A percentile compares a stretch with the other conserved stretches of the same genome.
phyloP scores from a whole-genome alignment of 2,888 invertebrate species.

The Camponotus fellah region DNA sequence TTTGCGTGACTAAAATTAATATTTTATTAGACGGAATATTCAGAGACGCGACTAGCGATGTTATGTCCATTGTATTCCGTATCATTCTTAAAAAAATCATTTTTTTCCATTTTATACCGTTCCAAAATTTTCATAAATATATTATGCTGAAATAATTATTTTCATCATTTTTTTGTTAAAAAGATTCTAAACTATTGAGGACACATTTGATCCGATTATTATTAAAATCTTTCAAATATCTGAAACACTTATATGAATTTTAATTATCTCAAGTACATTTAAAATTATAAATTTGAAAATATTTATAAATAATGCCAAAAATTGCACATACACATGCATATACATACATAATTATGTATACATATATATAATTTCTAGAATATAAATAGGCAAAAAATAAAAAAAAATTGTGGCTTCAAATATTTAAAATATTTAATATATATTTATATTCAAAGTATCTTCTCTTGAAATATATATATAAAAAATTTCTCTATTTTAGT shows the following conservation, averaged over 20 bases:
- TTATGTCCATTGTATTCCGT: background rate
- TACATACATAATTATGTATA: too few relatives aligned
- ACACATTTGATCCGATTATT: too few relatives aligned
- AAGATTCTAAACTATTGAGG: too few relatives aligned
- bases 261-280: background rate
- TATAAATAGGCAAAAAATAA: too few relatives aligned
- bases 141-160: background rate
- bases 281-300: too few relatives aligned
- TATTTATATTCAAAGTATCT: background rate
- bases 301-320: too few relatives aligned
- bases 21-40: background rate
- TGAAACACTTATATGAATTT: too few relatives aligned
- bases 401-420: background rate
- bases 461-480: background rate
- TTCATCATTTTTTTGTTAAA: too few relatives aligned
- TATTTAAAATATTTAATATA: background rate
- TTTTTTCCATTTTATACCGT: background rate
- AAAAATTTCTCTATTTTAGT: background rate
- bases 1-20: conserved; percentile 2
- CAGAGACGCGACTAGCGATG: background rate
- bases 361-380: background rate
- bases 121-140: background rate
- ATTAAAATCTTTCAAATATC: too few relatives aligned
- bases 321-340: too few relatives aligned
- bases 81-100: background rate